Evolutionary conservation across 2,113 vertebrate genomes (phyloP).

Genomic region (Puffinus mauretanicus): DNA sequence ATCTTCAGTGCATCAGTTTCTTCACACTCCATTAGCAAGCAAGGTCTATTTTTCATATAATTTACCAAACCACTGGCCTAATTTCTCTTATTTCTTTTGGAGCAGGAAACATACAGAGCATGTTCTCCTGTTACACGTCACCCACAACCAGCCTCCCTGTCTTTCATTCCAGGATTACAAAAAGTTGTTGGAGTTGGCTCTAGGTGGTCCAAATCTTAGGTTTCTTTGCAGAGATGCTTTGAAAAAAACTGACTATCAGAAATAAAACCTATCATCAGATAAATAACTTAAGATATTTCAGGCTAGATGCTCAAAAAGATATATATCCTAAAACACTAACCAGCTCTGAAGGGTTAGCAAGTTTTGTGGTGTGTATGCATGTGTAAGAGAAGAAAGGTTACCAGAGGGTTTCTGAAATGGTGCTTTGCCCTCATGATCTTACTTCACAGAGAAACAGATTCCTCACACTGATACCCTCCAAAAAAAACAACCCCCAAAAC

Average conservation of each 20-base stretch:
- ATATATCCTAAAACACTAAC: neutral
- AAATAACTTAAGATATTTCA: neutral
- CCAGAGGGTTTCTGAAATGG: neutral
- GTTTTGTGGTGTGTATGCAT: neutral
- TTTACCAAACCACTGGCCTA: slow-evolving; percentile 77
- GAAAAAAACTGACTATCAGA: neutral
- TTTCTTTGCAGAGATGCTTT: neutral
- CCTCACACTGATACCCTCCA: neutral
- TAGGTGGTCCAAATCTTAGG: neutral
- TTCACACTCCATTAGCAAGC: slow-evolving; percentile 77
- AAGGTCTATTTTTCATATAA: slow-evolving; percentile 73
- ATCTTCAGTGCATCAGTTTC: slow-evolving; percentile 72
- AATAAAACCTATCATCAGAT: neutral
- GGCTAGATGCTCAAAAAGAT: neutral
- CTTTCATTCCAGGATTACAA: neutral
- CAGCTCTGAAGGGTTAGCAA: neutral
- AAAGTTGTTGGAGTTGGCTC: neutral
- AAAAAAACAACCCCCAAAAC: neutral
- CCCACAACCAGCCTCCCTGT: neutral
- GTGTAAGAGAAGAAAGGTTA: neutral
- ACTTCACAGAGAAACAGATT: neutral
- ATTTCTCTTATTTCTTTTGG: slow-evolving; percentile 67
- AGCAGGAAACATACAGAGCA: slow-evolving; percentile 29
- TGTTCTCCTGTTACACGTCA: neutral
- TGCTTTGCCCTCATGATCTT: neutral